Evolutionary conservation across 2,113 vertebrate species (phyloP), one percentile per base, ranked within the genome.

Genomic region (Chionis minor): DNA sequence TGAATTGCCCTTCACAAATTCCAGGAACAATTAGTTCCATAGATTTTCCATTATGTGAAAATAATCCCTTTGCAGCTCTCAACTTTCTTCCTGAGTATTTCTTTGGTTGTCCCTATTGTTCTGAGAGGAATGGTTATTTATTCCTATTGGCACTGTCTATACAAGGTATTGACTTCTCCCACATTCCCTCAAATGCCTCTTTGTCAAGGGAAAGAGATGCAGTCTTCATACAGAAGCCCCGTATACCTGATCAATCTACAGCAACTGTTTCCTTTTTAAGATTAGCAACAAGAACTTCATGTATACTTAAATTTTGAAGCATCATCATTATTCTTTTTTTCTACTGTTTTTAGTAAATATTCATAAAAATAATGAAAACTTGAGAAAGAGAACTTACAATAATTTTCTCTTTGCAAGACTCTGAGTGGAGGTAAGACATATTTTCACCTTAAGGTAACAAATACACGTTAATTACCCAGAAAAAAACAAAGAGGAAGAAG

Each of bases 381-480:
- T 5, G 2, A 45, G 23, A 88, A 52, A 66, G 8, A 14, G 12
- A 51, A 42, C 4, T 42, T 55, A 49, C 0, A 47, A 44, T 55
- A 32, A 28, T 81, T 91, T 44, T 84, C 8, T 13, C 1, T 58
- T 90, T 71, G 12, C 22, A 88, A 80, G 30, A n/a, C 9, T 55
- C 7, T 56, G 8, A 56, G 15, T 54, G 21, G 6, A 79, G 9
- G 2, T 42, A 74, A 85, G 23, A 33, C 0, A 1, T 12, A 2
- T 52, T 77, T 80, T 77, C 44, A 55, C 40, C 5, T 51, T 30
- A 42, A 6, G 10, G 4, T 72, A 63, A 72, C 8, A 49, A 69
- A 80, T 44, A 32, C 1, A 14, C 26, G 8, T 14, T 69, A 83
- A 71, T 69, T 66, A 63, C 13, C 2, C 28, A 56, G 9, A 49